These are phyloP conservation scores for Rhinella marina DNA, from an alignment of 2,797 vertebrate species.

Conservation along the genomic window DNA sequence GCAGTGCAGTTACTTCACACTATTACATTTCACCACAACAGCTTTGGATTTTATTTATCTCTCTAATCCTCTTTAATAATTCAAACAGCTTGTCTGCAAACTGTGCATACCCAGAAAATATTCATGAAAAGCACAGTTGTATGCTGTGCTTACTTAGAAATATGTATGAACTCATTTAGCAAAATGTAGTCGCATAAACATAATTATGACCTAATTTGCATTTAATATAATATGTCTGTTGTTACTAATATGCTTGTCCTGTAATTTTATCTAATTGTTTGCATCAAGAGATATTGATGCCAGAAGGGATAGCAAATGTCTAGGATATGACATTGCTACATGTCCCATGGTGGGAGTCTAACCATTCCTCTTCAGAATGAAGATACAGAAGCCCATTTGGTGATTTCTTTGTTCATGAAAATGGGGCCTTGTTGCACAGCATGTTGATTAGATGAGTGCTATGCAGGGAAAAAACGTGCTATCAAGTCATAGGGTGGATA, in stretches of 20 bases:
- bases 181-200: neutral
- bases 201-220: neutral
- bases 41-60: constrained; percentile 24
- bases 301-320: neutral
- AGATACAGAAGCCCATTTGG: neutral
- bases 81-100: neutral
- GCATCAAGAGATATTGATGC: too few species aligned
- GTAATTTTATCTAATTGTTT: neutral
- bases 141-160: neutral
- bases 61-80: constrained; percentile 33
- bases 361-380: neutral
- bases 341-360: neutral
- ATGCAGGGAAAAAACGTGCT: neutral
- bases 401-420: neutral
- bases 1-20: neutral
- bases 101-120: neutral
- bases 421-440: neutral
- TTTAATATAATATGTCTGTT: neutral
- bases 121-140: neutral
- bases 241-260: neutral
- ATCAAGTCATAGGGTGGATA: too few species aligned
- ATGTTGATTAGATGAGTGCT: neutral
- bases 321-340: neutral
- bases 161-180: neutral
- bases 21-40: neutral